Conservation (phyloP, 2,888 invertebrate genomes). For the Nemurella pictetii region DNA sequence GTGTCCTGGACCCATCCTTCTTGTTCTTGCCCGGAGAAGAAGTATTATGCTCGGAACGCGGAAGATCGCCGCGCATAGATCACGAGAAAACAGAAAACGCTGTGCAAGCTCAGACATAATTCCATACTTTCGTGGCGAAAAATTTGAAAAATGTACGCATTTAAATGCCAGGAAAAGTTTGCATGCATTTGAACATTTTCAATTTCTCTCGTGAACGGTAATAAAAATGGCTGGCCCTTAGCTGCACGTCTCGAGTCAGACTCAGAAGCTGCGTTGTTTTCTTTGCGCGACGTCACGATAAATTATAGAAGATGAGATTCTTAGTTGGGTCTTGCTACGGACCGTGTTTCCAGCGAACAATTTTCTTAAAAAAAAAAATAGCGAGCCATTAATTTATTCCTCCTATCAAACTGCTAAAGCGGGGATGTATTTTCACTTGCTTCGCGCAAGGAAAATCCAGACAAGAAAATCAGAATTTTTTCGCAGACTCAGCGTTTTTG, state of each 20-base stretch:
- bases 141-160: constrained; percentile 16
- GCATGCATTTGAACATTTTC: neutral
- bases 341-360: no score
- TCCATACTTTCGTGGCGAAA: neutral
- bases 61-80: neutral
- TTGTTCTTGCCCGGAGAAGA: neutral
- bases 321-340: no score
- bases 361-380: no score
- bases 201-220: neutral
- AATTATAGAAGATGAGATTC: neutral
- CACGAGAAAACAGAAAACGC: neutral
- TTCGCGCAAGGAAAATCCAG: no score
- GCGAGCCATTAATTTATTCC: no score
- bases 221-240: neutral
- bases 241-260: neutral
- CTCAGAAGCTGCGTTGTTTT: neutral
- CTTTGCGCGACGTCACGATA: neutral
- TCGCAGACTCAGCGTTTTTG: no score
- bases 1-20: neutral
- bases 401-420: no score
- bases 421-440: no score
- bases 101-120: neutral
- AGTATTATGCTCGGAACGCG: neutral
- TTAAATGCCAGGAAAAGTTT: constrained; percentile 20
- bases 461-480: no score